These are phyloP conservation scores for Lasioglossum villosulum DNA, from an alignment of 2,888 invertebrate genomes.

Conservation along the genomic window DNA sequence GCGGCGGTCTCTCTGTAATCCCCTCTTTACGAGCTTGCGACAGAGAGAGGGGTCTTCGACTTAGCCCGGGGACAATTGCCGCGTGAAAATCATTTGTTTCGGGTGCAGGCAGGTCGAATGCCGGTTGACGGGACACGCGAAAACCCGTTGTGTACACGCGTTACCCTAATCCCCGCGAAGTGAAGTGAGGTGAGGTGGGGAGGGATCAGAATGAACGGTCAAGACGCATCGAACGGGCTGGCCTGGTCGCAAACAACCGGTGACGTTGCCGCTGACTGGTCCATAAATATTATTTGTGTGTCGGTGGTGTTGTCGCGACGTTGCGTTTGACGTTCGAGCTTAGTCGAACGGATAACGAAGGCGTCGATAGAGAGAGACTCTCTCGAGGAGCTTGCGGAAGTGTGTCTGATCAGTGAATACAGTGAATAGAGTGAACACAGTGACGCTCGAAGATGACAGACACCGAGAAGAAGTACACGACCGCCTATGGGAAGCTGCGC, in stretches of 20 bases:
- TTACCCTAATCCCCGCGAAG: background rate
- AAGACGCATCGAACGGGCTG: constrained; percentile 31
- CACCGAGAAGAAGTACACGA: constrained; percentile 86
- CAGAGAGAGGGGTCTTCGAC: background rate
- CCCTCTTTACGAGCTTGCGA: background rate
- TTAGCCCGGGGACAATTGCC: background rate
- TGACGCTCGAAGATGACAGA: constrained; percentile 75
- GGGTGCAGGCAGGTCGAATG: background rate
- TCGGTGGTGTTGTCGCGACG: constrained; percentile 36
- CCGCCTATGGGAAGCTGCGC: constrained; percentile 89
- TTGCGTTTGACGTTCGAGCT: constrained; percentile 38
- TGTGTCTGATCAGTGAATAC: no score
- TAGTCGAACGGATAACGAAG: background rate
- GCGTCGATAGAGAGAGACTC: background rate
- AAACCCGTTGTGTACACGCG: background rate
- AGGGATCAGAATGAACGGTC: constrained; percentile 29
- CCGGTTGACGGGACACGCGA: background rate
- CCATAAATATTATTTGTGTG: constrained; percentile 70
- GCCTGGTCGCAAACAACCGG: constrained; percentile 23
- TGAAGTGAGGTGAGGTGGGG: background rate
- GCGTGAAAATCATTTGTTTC: background rate
- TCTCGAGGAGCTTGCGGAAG: no score
- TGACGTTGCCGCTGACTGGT: constrained; percentile 49
- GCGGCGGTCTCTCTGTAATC: background rate
- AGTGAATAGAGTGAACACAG: background rate